These are phyloP conservation scores for Anagrus nilaparvatae DNA, from an alignment of 1,140 invertebrate species.

Conservation along the genomic window DNA sequence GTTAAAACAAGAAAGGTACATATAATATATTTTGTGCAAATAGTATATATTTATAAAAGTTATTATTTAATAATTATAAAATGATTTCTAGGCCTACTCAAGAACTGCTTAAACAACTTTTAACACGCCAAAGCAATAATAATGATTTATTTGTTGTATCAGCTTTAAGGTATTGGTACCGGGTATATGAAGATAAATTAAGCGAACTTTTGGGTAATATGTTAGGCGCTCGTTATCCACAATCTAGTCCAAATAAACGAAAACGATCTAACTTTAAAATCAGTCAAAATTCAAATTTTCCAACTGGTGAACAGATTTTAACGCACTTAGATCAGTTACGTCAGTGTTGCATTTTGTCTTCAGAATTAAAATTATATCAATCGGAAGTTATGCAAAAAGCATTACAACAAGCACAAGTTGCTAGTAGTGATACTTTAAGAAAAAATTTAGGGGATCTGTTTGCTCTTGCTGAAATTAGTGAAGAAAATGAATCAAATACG, in stretches of 20 bases:
- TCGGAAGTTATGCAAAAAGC: conserved; percentile 84
- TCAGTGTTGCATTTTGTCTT: conserved; percentile 53
- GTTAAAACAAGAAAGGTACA: conserved; percentile 81
- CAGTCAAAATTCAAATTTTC: conserved; percentile 48
- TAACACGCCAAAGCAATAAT: conserved; percentile 60
- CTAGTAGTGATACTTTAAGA: conserved; percentile 73
- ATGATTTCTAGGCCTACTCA: conserved; percentile 55
- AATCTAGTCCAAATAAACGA: conserved; percentile 79
- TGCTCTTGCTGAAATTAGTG: conserved; percentile 80
- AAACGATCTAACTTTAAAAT: conserved; percentile 62
- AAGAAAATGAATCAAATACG: conserved; percentile 44
- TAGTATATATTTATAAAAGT: conserved; percentile 1
- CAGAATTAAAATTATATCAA: conserved; percentile 56
- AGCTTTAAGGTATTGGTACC: conserved; percentile 84
- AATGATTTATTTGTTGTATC: conserved; percentile 79
- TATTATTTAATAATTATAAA: not conserved
- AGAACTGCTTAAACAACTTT: conserved; percentile 74
- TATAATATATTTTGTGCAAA: conserved; percentile 10
- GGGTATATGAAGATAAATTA: conserved; percentile 80
- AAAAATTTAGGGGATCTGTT: conserved; percentile 87
- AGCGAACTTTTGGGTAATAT: conserved; percentile 72
- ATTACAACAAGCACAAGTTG: conserved; percentile 65
- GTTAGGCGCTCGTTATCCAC: conserved; percentile 68
- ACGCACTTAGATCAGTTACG: conserved; percentile 86
- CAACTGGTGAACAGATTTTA: conserved; percentile 71